A percentile compares a stretch with the other conserved stretches of the same genome.
Evolutionary conservation across 2,888 invertebrate species (phyloP).

Genomic region (Drosophila niveifrons): DNA sequence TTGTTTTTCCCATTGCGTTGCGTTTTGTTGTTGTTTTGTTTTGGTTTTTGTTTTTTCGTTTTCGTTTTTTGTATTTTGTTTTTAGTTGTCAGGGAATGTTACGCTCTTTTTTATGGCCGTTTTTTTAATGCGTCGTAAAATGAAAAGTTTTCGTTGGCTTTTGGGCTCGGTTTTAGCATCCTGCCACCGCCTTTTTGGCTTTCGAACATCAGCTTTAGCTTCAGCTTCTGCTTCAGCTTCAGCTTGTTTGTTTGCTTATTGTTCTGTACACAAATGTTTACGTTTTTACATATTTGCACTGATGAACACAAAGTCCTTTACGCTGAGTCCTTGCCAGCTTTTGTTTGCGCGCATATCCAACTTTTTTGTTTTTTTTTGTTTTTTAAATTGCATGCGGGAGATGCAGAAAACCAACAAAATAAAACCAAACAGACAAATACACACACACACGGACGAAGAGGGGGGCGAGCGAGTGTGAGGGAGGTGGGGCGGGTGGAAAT

Average conservation of each 20-base stretch:
- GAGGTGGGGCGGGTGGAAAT: neutral
- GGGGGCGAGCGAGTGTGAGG: neutral
- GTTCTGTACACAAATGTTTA: slow-evolving; percentile 37
- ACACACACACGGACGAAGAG: neutral
- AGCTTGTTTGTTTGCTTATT: slow-evolving; percentile 28
- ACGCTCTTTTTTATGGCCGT: slow-evolving; percentile 55
- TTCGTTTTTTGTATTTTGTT: slow-evolving; percentile 20
- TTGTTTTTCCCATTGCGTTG: neutral
- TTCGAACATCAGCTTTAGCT: slow-evolving; percentile 4
- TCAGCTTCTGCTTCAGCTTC: neutral
- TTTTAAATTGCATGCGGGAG: slow-evolving; percentile 26
- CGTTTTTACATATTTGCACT: slow-evolving; percentile 45
- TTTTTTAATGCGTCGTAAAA: slow-evolving; percentile 73
- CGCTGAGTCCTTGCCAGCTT: slow-evolving; percentile 10
- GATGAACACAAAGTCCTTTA: slow-evolving; percentile 40
- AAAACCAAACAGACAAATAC: neutral
- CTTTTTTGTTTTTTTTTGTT: neutral
- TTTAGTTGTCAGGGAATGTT: slow-evolving; percentile 50
- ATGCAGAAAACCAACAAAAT: slow-evolving; percentile 1
- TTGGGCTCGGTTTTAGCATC: slow-evolving; percentile 29
- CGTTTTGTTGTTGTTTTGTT: neutral
- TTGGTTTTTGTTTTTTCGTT: slow-evolving; percentile 13
- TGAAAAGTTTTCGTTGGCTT: slow-evolving; percentile 58
- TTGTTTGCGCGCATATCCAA: slow-evolving; percentile 18
- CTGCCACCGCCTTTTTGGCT: neutral